Conservation (phyloP, 2,113 vertebrate species). For the Sander vitreus region DNA sequence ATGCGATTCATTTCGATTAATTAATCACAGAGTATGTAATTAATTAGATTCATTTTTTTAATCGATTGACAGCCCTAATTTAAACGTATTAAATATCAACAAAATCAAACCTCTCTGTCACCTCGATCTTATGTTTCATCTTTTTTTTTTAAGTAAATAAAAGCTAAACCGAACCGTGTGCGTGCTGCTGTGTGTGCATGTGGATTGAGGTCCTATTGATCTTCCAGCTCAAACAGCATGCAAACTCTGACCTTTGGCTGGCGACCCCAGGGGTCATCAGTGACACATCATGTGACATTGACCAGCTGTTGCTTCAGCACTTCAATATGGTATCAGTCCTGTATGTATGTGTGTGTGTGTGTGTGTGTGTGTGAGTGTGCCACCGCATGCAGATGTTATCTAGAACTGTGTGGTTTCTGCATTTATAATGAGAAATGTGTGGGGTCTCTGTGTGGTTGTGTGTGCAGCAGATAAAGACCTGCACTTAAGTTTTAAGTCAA, state of each 20-base stretch:
- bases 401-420: conserved; percentile 1
- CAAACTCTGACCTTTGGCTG: conserved; percentile 25
- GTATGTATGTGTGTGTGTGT: conserved; percentile 7
- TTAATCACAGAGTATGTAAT: no score
- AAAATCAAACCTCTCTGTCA: not conserved
- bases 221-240: conserved; percentile 17
- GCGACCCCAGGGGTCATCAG: conserved; percentile 13
- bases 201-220: conserved; percentile 15
- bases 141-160: not conserved
- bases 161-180: not conserved
- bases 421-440: conserved; percentile 47
- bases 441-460: conserved; percentile 34
- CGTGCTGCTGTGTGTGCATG: conserved; percentile 7
- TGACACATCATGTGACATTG: conserved; percentile 16
- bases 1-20: no score
- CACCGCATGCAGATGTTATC: conserved; percentile 36
- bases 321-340: not conserved
- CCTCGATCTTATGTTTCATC: not conserved
- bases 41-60: no score
- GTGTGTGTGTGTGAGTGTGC: not conserved
- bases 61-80: no score
- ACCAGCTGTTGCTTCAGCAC: conserved; percentile 33
- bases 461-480: not conserved
- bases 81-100: not conserved
- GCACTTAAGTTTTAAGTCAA: conserved; percentile 9